phyloP scores from a whole-genome alignment of 2,888 invertebrate species.

The Capitulum mitella region DNA sequence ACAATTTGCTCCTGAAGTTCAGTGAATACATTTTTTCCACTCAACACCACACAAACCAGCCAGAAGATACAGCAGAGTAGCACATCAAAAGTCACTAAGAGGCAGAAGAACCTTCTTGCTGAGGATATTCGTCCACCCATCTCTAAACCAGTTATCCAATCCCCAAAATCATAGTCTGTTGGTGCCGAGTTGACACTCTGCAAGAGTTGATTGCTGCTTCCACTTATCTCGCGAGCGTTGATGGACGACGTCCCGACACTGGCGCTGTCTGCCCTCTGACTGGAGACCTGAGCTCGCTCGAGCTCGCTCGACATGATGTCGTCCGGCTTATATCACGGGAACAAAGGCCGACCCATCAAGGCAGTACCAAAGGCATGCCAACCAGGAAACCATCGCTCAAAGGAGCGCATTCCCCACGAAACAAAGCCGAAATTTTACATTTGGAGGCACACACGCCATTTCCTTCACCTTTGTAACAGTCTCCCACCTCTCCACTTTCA shows the following conservation, averaged over 20 bases:
- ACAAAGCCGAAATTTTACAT: too few relatives aligned
- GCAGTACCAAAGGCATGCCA: too few relatives aligned
- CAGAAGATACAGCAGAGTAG: background rate
- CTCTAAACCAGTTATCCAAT: background rate
- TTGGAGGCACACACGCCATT: too few relatives aligned
- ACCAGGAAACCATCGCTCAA: too few relatives aligned
- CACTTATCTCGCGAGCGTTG: constrained; percentile 3
- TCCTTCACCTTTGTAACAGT: too few relatives aligned
- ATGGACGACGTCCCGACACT: constrained; percentile 7
- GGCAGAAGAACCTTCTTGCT: constrained; percentile 16
- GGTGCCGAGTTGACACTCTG: background rate
- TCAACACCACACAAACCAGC: constrained; percentile 16
- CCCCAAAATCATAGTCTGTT: constrained; percentile 21
- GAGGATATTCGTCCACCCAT: background rate
- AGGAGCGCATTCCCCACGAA: too few relatives aligned
- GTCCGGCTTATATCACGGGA: too few relatives aligned
- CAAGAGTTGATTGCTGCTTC: background rate
- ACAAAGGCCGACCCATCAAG: too few relatives aligned
- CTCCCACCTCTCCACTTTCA: too few relatives aligned
- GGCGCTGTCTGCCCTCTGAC: background rate
- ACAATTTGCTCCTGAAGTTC: background rate
- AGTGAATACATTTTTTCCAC: background rate
- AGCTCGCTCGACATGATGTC: background rate
- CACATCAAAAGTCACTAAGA: constrained; percentile 18
- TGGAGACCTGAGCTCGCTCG: background rate